phyloP scores from a whole-genome alignment of 2,797 vertebrate species.

The Chelon auratus region DNA sequence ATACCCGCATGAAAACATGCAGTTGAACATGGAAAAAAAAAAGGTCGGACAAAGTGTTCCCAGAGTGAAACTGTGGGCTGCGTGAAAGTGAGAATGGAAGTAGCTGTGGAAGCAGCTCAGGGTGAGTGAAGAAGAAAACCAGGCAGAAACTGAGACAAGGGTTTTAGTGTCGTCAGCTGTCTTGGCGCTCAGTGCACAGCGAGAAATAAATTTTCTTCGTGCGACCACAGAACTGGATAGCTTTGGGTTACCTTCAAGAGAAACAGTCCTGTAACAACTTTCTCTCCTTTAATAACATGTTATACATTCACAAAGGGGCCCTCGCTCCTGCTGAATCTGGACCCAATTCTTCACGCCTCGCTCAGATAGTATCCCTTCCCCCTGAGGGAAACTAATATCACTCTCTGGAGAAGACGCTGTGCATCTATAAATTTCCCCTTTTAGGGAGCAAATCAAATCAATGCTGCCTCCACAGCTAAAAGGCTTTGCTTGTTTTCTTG shows the following conservation, averaged over 20 bases:
- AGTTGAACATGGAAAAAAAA: background rate
- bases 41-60: conserved; percentile 21
- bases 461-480: conserved; percentile 68
- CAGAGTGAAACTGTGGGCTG: conserved; percentile 20
- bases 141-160: conserved; percentile 33
- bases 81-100: conserved; percentile 17
- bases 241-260: conserved; percentile 75
- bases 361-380: conserved; percentile 63
- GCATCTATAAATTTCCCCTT: conserved; percentile 73
- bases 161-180: conserved; percentile 68
- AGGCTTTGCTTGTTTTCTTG: conserved; percentile 74
- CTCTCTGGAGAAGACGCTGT: conserved; percentile 66
- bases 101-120: conserved; percentile 34
- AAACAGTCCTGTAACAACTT: conserved; percentile 76
- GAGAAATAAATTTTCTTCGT: conserved; percentile 57
- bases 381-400: conserved; percentile 67
- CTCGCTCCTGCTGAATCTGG: conserved; percentile 62
- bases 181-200: conserved; percentile 22
- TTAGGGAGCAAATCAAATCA: conserved; percentile 79
- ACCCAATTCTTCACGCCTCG: conserved; percentile 72
- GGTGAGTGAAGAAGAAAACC: conserved; percentile 20
- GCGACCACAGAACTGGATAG: conserved; percentile 66
- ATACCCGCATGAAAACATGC: background rate
- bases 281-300: conserved; percentile 77
- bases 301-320: conserved; percentile 51